Percentiles rank a stretch among this genome's conserved stretches.
Conservation (phyloP, 2,113 vertebrate species). For the Cathartes aura region DNA sequence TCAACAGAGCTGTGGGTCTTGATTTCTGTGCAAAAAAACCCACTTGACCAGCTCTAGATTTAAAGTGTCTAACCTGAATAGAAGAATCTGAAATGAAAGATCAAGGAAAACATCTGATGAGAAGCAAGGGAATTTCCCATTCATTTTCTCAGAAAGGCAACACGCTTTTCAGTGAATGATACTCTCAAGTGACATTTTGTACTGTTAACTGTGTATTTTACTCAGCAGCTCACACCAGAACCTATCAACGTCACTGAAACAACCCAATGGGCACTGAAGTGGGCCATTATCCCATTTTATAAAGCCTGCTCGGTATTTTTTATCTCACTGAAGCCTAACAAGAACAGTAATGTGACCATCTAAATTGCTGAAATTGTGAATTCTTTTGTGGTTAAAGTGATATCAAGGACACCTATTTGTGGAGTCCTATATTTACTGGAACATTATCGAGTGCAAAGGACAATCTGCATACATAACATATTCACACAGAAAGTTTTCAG, state of each 20-base stretch:
- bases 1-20: background rate
- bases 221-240: background rate
- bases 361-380: background rate
- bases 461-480: background rate
- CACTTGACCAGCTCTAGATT: background rate
- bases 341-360: background rate
- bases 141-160: background rate
- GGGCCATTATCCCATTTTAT: background rate
- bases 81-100: background rate
- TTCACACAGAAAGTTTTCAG: background rate
- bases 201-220: background rate
- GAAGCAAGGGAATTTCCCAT: background rate
- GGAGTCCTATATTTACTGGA: background rate
- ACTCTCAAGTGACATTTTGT: constrained; percentile 1
- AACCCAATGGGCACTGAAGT: background rate
- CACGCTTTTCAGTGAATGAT: background rate
- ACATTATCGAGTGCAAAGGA: background rate
- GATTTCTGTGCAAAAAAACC: background rate
- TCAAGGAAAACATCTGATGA: background rate
- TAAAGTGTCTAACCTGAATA: background rate
- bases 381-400: background rate
- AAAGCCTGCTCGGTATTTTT: background rate
- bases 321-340: background rate
- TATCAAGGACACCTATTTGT: background rate
- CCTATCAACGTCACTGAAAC: background rate